These are phyloP conservation scores for Gavia stellata DNA, from an alignment of 2,113 vertebrate genomes.

Conservation along the genomic window DNA sequence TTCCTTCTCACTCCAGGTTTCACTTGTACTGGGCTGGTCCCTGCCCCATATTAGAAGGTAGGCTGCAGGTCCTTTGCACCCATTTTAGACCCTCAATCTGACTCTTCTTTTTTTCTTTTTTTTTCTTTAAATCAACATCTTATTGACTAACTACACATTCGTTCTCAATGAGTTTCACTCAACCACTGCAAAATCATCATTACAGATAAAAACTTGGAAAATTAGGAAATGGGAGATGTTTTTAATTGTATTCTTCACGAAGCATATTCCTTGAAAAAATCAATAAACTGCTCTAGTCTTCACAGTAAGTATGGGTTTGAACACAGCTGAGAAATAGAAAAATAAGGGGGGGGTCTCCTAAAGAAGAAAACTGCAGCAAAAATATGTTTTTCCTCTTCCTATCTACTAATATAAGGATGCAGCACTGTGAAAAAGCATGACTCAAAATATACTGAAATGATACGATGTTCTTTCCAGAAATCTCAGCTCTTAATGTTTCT, in stretches of 20 bases:
- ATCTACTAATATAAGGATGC: background rate
- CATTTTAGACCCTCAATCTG: background rate
- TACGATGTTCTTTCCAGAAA: conserved; percentile 27
- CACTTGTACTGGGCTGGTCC: background rate
- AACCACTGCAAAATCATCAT: background rate
- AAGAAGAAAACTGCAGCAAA: background rate
- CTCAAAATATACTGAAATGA: background rate
- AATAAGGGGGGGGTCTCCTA: background rate
- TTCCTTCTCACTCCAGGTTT: background rate
- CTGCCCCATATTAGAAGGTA: background rate
- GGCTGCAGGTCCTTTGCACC: background rate
- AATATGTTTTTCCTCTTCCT: background rate
- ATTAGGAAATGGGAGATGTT: background rate
- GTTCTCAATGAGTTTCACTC: background rate
- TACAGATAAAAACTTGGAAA: background rate
- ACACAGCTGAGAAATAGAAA: background rate
- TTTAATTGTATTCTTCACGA: background rate
- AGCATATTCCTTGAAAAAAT: background rate
- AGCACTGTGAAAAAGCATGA: background rate
- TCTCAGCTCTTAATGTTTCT: conserved; percentile 48
- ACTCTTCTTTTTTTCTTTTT: background rate
- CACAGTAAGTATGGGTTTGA: background rate
- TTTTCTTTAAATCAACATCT: background rate
- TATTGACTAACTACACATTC: background rate
- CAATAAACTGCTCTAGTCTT: background rate